A percentile compares a stretch with the other conserved stretches of the same genome.
Evolutionary conservation across 1,140 invertebrate species (phyloP).

Genomic region (Aethina tumida): DNA sequence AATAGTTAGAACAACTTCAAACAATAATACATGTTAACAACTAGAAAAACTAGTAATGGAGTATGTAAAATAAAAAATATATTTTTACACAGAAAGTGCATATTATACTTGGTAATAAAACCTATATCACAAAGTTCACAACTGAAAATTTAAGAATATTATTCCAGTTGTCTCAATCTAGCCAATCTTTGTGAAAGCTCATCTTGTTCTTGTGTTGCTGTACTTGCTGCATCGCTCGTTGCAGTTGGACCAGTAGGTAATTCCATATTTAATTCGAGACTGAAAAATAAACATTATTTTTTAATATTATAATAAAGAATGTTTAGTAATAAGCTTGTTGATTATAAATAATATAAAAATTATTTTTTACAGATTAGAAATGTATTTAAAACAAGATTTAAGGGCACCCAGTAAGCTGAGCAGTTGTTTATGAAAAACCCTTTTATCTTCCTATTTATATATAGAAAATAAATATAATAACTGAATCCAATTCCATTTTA

Average conservation of each 20-base stretch:
- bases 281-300: constrained; percentile 40
- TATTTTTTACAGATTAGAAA: not conserved
- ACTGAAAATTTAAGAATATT: constrained; percentile 20
- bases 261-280: constrained; percentile 94
- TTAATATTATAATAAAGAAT: too few species aligned
- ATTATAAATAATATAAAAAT: constrained; percentile 38
- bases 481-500: too few species aligned
- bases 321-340: too few species aligned
- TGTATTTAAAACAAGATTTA: not conserved
- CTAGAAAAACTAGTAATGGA: not conserved
- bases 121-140: constrained; percentile 1
- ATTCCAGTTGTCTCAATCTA: constrained; percentile 72
- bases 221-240: constrained; percentile 56
- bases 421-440: too few species aligned
- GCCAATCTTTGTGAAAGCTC: constrained; percentile 91
- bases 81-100: not conserved
- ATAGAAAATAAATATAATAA: too few species aligned
- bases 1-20: too few species aligned
- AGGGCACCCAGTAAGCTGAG: not conserved
- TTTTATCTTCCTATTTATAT: too few species aligned
- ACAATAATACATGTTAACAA: too few species aligned
- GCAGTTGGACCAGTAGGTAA: constrained; percentile 74
- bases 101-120: constrained; percentile 1
- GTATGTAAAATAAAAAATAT: not conserved
- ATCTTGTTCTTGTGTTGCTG: constrained; percentile 84